phyloP scores from a whole-genome alignment of 2,797 vertebrate species.

The Capromys pilorides region DNA sequence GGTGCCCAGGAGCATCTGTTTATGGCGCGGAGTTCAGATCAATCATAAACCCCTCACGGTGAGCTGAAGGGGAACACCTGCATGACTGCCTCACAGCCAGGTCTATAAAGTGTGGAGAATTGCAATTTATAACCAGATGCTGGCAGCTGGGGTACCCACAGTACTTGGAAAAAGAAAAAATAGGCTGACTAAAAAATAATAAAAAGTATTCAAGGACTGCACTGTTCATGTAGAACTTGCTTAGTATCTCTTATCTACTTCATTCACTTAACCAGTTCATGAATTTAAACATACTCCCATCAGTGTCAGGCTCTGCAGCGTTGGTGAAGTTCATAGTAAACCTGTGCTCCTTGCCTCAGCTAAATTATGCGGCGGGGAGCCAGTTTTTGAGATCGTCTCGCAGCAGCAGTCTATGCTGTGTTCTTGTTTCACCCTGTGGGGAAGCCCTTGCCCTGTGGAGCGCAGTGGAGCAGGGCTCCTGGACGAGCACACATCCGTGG shows the following conservation, averaged over 20 bases:
- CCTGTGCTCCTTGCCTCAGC: neutral
- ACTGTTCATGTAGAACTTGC: neutral
- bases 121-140: slow-evolving; percentile 60
- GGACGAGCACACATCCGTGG: neutral
- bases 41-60: slow-evolving; percentile 31
- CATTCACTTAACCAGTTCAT: neutral
- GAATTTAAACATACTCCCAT: neutral
- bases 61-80: slow-evolving; percentile 41
- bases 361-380: neutral
- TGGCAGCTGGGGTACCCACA: neutral
- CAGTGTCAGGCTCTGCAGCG: neutral
- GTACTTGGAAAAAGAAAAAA: neutral
- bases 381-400: neutral
- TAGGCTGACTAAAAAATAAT: neutral
- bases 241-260: neutral
- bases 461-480: neutral
- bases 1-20: slow-evolving; percentile 44
- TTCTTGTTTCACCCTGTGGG: neutral
- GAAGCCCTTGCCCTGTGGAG: rapidly evolving
- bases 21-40: slow-evolving; percentile 10
- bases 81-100: slow-evolving; percentile 16
- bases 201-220: neutral
- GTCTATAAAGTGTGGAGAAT: slow-evolving; percentile 39
- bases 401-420: neutral
- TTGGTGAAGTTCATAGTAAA: neutral